Evolutionary conservation across 2,797 vertebrate genomes (phyloP).

Genomic region (Hafferia zeledoni): DNA sequence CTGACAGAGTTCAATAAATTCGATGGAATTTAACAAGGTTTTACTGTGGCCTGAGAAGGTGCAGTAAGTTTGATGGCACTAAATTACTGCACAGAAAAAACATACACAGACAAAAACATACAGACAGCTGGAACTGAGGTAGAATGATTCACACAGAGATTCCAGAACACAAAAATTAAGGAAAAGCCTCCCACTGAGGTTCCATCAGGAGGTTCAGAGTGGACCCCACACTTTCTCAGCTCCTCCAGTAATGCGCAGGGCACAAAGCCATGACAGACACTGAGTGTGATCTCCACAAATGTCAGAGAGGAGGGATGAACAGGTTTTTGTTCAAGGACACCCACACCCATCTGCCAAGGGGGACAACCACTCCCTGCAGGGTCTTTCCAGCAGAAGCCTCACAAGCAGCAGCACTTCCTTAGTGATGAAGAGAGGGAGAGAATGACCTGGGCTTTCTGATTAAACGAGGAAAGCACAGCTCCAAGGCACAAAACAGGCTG

Average conservation of each 20-base stretch:
- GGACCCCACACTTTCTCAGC: neutral
- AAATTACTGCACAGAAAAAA: neutral
- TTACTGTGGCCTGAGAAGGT: neutral
- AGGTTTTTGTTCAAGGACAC: neutral
- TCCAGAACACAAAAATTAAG: neutral
- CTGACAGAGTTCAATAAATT: neutral
- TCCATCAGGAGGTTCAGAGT: neutral
- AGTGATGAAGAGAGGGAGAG: neutral
- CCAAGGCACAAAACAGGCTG: neutral
- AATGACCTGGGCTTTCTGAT: neutral
- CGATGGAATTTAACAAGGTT: neutral
- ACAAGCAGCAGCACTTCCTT: neutral
- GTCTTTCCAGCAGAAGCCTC: neutral
- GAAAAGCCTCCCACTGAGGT: neutral
- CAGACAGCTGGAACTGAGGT: neutral
- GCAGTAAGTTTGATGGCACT: neutral
- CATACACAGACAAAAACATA: neutral
- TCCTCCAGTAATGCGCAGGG: neutral
- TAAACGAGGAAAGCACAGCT: neutral
- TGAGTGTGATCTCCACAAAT: neutral
- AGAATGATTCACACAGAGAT: neutral
- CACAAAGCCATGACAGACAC: neutral
- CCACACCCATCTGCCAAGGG: accelerated
- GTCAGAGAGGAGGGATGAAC: neutral
- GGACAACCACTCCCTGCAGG: neutral